Base-by-base conservation (phyloP, 2,113 vertebrate genomes). In the Xiphias gladius region DNA sequence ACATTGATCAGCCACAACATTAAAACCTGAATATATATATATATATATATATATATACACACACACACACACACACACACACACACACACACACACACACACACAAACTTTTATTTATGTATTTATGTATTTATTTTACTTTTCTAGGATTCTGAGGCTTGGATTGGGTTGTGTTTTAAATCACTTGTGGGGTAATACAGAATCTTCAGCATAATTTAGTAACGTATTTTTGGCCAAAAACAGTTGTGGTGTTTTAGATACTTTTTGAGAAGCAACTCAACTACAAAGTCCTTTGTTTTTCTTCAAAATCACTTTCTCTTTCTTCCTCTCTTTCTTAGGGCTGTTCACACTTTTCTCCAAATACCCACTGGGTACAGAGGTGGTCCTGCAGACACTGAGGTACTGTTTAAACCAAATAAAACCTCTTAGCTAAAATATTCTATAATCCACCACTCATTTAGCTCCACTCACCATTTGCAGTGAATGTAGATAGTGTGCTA, bases 401-500 rank as follows among this genome's bases (percentile, higher is more conserved):
- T 39, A n/a, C 30, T 26, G 16, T 20, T 59, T 32, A 7, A 14
- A 70, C 48, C 12, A n/a, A n/a, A 55, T 37, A 24, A 20, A 30
- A 62, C 20, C 24, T 37, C 59, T 58, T 30, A 46, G 32, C 28
- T 28, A 13, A 39, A 71, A 35, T 54, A 66, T 32, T 55, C 6
- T 20, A 1, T 67, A 54, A 73, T 72, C 39, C 28, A 64, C 8
- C 5, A 0, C 58, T 46, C 22, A 7, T 1, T 32, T n/a, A 7
- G 35, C 68, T 39, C 8, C 65, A 28, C 30, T 69, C 30, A 64
- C 13, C 24, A 54, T 22, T 30, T 57, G 32, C 19, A 48, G 24
- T 61, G 52, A 84, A 30, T 71, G 32, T 13, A 63, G 28, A 67
- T n/a, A 55, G 26, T 54, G 55, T 61, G 57, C 32, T 2, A 52